A percentile compares a stretch with the other conserved stretches of the same genome.
phyloP scores from a whole-genome alignment of 2,888 invertebrate species.

The Pseudococcus longispinus region DNA sequence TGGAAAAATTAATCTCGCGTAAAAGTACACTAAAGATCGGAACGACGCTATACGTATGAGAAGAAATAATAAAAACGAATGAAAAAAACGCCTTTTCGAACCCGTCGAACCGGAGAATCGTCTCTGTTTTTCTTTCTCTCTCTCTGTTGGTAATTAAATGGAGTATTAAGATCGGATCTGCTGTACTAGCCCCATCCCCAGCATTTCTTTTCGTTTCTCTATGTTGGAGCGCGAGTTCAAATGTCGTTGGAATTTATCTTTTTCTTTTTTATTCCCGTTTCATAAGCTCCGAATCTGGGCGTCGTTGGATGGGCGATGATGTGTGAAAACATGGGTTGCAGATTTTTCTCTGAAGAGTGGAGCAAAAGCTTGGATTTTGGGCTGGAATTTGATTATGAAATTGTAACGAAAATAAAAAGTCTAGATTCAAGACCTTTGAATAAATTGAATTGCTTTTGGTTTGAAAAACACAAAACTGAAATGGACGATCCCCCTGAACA shows the following conservation, averaged over 20 bases:
- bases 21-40: not conserved
- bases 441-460: too few relatives aligned
- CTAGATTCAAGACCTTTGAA: too few relatives aligned
- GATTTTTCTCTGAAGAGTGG: too few relatives aligned
- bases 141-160: not conserved
- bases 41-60: not conserved
- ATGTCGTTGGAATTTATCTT: not conserved
- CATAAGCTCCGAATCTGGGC: not conserved
- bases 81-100: not conserved
- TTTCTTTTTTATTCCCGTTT: not conserved
- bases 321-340: not conserved
- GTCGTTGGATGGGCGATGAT: not conserved
- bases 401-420: too few relatives aligned
- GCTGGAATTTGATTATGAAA: too few relatives aligned
- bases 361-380: too few relatives aligned
- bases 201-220: too few relatives aligned
- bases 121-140: not conserved
- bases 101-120: not conserved
- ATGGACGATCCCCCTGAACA: too few relatives aligned
- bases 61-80: not conserved
- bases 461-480: too few relatives aligned
- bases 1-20: slow-evolving; percentile 29
- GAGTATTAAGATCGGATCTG: not conserved
- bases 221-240: not conserved
- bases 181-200: not conserved